A percentile compares a stretch with the other conserved stretches of the same genome.
Evolutionary conservation across 2,888 invertebrate species (phyloP).

Genomic region (Theretra japonica): DNA sequence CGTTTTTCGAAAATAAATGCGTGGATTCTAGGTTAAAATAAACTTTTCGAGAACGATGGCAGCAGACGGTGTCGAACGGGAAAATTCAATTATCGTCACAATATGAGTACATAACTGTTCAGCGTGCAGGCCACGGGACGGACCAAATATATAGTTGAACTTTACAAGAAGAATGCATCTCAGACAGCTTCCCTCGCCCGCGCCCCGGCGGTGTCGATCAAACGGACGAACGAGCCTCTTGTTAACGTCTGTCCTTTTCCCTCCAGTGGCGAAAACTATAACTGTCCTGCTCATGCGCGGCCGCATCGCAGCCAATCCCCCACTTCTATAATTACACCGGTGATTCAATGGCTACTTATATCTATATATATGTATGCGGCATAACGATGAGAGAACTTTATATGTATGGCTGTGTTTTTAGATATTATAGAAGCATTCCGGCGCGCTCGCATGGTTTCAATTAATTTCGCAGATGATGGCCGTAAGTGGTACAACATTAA

Average conservation of each 20-base stretch:
- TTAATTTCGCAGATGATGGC: constrained; percentile 64
- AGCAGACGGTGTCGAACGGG: constrained; percentile 33
- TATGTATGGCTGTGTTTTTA: constrained; percentile 76
- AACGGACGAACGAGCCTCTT: constrained; percentile 84
- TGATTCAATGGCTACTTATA: constrained; percentile 85
- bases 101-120: constrained; percentile 69
- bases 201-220: constrained; percentile 83
- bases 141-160: constrained; percentile 83
- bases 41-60: not conserved
- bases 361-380: constrained; percentile 74
- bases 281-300: constrained; percentile 65
- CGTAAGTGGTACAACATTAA: constrained; percentile 41
- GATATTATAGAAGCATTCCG: constrained; percentile 71
- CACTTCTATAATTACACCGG: constrained; percentile 85
- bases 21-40: not conserved
- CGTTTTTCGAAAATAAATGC: not conserved
- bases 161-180: constrained; percentile 83
- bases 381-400: constrained; percentile 80
- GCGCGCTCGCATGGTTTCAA: constrained; percentile 60
- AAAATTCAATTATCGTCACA: constrained; percentile 37
- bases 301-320: constrained; percentile 84
- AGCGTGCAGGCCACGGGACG: constrained; percentile 60
- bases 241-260: constrained; percentile 75
- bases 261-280: constrained; percentile 55
- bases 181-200: constrained; percentile 80